These are phyloP conservation scores for Papilio glaucus DNA, from an alignment of 1,140 invertebrate genomes.

Conservation along the genomic window DNA sequence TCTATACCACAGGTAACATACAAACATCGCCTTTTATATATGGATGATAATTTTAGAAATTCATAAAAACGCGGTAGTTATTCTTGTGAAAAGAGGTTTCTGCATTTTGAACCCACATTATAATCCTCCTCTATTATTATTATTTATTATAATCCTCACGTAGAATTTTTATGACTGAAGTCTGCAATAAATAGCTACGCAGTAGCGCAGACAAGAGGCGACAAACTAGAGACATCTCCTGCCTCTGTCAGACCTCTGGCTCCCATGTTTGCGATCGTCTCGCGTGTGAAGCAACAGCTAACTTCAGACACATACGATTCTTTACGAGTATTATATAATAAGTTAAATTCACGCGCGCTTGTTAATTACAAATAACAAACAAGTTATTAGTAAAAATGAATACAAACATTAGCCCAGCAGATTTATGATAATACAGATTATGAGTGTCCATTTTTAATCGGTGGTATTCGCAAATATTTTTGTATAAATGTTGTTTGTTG, in stretches of 20 bases:
- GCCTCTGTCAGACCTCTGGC: neutral
- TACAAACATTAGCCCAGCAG: neutral
- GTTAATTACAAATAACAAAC: neutral
- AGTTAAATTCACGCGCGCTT: neutral
- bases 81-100: too few species aligned
- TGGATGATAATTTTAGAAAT: too few species aligned
- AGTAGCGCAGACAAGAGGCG: neutral
- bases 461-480: slow-evolving; percentile 24
- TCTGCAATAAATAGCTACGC: too few species aligned
- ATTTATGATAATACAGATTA: slow-evolving; percentile 5
- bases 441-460: slow-evolving; percentile 8
- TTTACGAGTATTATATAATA: neutral
- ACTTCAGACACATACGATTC: neutral
- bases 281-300: neutral
- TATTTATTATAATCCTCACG: too few species aligned
- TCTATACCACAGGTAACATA: too few species aligned
- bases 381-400: neutral
- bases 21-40: too few species aligned
- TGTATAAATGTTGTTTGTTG: neutral
- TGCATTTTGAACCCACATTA: too few species aligned
- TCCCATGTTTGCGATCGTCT: neutral
- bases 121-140: too few species aligned
- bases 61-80: too few species aligned
- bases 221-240: neutral
- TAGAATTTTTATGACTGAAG: neutral